Conservation (phyloP, 2,113 vertebrate species). For the Illadopsis cleaveri region DNA sequence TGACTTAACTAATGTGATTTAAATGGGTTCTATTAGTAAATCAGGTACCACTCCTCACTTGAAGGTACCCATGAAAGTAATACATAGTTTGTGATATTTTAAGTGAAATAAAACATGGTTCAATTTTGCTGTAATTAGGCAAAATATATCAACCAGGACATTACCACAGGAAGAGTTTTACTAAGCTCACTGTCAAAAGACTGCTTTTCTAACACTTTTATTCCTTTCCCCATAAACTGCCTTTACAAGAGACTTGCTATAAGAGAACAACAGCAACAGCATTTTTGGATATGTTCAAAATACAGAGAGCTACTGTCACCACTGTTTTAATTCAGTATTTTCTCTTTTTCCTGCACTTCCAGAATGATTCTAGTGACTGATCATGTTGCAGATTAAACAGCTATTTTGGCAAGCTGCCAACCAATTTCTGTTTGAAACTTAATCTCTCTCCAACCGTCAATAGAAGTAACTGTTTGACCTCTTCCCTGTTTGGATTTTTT, state of each 20-base stretch:
- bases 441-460: not conserved
- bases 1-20: not conserved
- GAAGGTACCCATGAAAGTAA: not conserved
- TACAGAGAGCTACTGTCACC: not conserved
- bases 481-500: not conserved
- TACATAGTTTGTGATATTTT: not conserved
- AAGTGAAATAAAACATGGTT: not conserved
- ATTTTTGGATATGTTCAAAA: not conserved
- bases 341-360: not conserved
- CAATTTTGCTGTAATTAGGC: not conserved
- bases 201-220: not conserved
- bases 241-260: not conserved
- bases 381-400: conserved; percentile 44
- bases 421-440: conserved; percentile 61
- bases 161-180: not conserved
- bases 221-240: not conserved
- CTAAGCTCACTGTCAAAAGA: not conserved
- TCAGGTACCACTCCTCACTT: not conserved
- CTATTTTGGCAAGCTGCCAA: conserved; percentile 33
- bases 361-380: conserved; percentile 16
- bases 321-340: not conserved
- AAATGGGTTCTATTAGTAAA: not conserved
- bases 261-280: not conserved
- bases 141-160: not conserved
- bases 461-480: conserved; percentile 50